These are phyloP conservation scores for Gymnoscopelus braueri DNA, from an alignment of 2,797 vertebrate species.

Conservation along the genomic window DNA sequence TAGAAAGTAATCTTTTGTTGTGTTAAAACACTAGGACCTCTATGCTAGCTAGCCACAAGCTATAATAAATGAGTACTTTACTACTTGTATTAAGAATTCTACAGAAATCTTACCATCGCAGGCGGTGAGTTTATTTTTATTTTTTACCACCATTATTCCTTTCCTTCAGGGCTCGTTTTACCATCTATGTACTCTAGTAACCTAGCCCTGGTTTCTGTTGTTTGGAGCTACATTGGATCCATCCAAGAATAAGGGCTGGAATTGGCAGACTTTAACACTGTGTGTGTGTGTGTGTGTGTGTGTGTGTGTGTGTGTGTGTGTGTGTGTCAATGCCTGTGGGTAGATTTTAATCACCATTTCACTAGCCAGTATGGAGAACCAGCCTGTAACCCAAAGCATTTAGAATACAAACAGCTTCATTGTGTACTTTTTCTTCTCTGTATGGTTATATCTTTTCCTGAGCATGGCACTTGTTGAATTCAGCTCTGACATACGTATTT, in stretches of 20 bases:
- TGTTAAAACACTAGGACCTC: not conserved
- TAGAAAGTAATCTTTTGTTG: not conserved
- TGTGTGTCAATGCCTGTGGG: not conserved
- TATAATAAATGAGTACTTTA: no score
- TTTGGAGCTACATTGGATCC: slow-evolving; percentile 23
- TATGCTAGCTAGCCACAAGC: no score
- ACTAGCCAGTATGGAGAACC: slow-evolving; percentile 25
- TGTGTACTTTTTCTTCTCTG: slow-evolving; percentile 36
- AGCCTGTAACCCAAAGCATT: slow-evolving; percentile 23
- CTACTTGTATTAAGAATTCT: no score
- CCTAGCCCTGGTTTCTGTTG: slow-evolving; percentile 8
- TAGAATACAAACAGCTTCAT: slow-evolving; percentile 51
- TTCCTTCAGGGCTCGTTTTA: not conserved
- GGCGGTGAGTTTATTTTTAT: not conserved
- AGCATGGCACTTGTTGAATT: slow-evolving; percentile 10
- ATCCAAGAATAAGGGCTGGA: slow-evolving; percentile 8
- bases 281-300: slow-evolving; percentile 3
- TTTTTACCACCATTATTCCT: not conserved
- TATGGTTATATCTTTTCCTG: not conserved
- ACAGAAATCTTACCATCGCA: not conserved
- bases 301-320: slow-evolving; percentile 5
- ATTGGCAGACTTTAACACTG: slow-evolving; percentile 17
- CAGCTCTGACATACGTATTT: not conserved
- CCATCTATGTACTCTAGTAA: slow-evolving; percentile 42
- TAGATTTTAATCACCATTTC: slow-evolving; percentile 48